A percentile compares a stretch with the other conserved stretches of the same genome.
Conservation (phyloP, 35 echinoderm and acorn worm genomes). For the Antedon bifida region DNA sequence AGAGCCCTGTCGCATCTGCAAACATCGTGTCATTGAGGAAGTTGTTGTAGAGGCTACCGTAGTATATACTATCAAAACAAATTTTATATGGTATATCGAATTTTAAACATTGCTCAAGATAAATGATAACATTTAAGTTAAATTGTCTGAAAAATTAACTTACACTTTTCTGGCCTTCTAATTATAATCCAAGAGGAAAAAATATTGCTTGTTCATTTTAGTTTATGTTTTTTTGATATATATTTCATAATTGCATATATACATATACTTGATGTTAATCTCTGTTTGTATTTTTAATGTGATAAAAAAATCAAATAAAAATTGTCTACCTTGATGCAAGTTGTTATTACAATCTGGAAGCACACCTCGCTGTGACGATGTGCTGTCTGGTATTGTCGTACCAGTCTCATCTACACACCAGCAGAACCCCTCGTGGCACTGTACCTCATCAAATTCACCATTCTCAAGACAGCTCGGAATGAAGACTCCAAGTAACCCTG, state of each 20-base stretch:
- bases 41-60: background rate
- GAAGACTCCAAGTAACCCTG: background rate
- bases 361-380: background rate
- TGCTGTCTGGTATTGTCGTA: background rate
- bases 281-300: too few relatives aligned
- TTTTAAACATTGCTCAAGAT: too few relatives aligned
- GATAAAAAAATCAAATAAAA: too few relatives aligned
- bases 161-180: too few relatives aligned
- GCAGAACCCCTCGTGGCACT: slow-evolving; percentile 8
- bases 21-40: background rate
- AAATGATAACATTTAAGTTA: too few relatives aligned
- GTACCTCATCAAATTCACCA: background rate
- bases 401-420: slow-evolving; percentile 15
- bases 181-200: too few relatives aligned
- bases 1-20: background rate
- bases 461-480: background rate
- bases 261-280: too few relatives aligned
- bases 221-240: too few relatives aligned
- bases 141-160: too few relatives aligned
- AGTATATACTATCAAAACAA: background rate
- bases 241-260: too few relatives aligned
- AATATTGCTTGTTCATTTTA: too few relatives aligned
- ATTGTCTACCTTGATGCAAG: background rate
- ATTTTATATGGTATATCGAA: too few relatives aligned
- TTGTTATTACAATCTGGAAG: background rate